These are phyloP conservation scores for Sanderia malayensis DNA, from an alignment of 30 jellyfish, hydroid and myxozoan species.

Conservation along the genomic window DNA sequence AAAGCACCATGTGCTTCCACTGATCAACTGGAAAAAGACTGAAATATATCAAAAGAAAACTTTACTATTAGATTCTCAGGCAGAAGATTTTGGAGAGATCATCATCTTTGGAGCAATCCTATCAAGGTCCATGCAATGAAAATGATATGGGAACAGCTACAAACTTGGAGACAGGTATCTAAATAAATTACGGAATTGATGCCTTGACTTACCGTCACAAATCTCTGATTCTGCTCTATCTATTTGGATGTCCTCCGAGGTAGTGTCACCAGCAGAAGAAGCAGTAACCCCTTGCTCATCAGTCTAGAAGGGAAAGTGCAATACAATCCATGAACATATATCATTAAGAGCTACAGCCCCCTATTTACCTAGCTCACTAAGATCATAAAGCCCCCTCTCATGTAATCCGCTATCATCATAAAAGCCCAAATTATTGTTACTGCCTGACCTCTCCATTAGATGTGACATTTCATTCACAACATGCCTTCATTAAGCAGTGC, in stretches of 20 bases:
- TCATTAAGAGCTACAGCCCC: neutral
- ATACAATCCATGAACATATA: neutral
- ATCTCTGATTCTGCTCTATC: slow-evolving; percentile 1
- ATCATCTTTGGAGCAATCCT: neutral
- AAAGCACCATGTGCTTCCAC: slow-evolving; percentile 1
- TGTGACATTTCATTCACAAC: neutral
- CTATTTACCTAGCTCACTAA: neutral
- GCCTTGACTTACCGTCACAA: slow-evolving; percentile 3
- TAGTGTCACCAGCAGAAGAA: slow-evolving; percentile 4
- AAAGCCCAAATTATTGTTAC: neutral
- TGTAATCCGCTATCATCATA: neutral
- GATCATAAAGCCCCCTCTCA: slow-evolving; percentile 3
- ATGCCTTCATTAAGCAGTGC: neutral
- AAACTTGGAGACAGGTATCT: neutral
- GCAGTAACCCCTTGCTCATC: slow-evolving; percentile 3
- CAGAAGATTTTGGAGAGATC: no score
- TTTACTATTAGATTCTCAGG: neutral
- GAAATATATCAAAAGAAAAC: neutral
- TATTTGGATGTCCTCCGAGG: slow-evolving; percentile 5
- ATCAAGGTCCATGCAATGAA: slow-evolving; percentile 2
- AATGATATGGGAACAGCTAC: slow-evolving; percentile 3
- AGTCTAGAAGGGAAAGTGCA: neutral
- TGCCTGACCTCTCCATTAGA: slow-evolving; percentile 1
- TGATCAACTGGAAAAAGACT: neutral
- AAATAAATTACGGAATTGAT: neutral